phyloP scores from a whole-genome alignment of 2,113 vertebrate genomes.

The Antechinus flavipes region DNA sequence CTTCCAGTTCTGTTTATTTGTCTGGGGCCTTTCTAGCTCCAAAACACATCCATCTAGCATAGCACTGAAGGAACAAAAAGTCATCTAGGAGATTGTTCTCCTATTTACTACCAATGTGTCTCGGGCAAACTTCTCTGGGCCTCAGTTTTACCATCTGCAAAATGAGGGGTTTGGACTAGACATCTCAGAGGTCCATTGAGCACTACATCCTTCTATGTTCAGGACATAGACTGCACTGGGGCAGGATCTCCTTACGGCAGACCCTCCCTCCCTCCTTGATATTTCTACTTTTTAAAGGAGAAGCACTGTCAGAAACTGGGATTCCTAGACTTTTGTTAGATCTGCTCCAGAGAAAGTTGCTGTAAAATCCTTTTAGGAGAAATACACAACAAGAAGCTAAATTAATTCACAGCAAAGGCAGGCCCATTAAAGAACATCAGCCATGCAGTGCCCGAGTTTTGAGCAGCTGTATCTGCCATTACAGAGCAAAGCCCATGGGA shows the following conservation, averaged over 20 bases:
- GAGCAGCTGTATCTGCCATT: conserved; percentile 8
- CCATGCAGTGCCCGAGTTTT: background rate
- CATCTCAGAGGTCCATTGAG: background rate
- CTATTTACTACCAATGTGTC: background rate
- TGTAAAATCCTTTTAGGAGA: background rate
- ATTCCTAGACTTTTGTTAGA: background rate
- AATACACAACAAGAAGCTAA: background rate
- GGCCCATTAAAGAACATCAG: background rate
- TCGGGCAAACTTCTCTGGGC: background rate
- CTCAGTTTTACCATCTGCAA: conserved; percentile 28
- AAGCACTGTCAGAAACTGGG: background rate
- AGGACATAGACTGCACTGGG: background rate
- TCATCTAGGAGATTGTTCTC: background rate
- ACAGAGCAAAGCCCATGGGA: background rate
- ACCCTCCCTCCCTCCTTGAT: background rate
- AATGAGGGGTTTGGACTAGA: background rate
- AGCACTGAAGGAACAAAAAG: background rate
- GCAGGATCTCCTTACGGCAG: background rate
- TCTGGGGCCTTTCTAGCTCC: background rate
- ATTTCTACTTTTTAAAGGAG: background rate
- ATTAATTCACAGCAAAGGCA: background rate
- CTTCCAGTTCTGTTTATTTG: background rate
- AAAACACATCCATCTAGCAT: background rate
- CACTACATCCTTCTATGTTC: background rate
- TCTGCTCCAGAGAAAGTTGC: background rate